Conservation (phyloP, 1,140 invertebrate species). For the Mycetomoellerius zeteki region DNA sequence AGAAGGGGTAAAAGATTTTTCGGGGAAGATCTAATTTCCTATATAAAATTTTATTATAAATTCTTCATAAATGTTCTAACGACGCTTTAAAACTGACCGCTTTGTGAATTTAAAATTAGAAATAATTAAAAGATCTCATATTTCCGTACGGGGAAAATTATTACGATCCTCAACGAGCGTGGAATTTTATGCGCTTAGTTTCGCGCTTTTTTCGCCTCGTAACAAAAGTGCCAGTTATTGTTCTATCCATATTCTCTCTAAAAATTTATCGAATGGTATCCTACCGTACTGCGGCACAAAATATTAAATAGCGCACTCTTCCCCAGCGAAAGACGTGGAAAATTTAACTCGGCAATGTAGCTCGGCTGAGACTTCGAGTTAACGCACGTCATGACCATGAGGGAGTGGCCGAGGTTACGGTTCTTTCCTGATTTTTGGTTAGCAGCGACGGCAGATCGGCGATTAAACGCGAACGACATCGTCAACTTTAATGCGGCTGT, state of each 20-base stretch:
- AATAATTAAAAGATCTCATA: slow-evolving; percentile 15
- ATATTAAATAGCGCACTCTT: background rate
- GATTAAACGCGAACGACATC: slow-evolving; percentile 30
- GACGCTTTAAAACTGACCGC: background rate
- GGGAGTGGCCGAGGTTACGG: background rate
- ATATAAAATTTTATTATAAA: slow-evolving; percentile 16
- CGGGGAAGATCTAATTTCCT: background rate
- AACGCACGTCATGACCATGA: background rate
- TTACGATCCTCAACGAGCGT: background rate
- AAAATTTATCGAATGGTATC: background rate
- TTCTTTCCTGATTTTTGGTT: slow-evolving; percentile 31
- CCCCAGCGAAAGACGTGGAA: background rate
- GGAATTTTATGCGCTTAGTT: slow-evolving; percentile 19
- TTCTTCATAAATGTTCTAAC: background rate
- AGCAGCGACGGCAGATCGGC: background rate
- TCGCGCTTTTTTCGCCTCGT: background rate
- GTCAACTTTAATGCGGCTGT: slow-evolving; percentile 3
- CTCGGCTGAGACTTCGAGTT: background rate
- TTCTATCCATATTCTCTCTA: background rate
- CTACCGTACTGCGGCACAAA: background rate
- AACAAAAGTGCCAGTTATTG: background rate
- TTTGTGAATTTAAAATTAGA: slow-evolving; percentile 35
- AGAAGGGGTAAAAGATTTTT: background rate
- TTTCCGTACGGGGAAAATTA: background rate
- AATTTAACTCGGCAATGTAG: slow-evolving; percentile 16